These are phyloP conservation scores for Caradrina kadenii DNA, from an alignment of 2,888 invertebrate species.

Conservation along the genomic window DNA sequence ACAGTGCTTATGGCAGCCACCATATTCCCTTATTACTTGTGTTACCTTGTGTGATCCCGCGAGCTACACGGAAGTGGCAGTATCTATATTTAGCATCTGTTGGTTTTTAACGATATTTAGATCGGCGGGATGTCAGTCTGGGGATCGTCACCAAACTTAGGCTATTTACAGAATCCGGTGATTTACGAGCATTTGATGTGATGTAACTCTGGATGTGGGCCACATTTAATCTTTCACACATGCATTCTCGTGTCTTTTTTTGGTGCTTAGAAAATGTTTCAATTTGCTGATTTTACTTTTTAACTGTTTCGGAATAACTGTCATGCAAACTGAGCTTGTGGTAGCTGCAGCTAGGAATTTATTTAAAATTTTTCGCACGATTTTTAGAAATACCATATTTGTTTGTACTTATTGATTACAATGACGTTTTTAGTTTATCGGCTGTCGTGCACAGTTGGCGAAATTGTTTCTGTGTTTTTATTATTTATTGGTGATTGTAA, in stretches of 20 bases:
- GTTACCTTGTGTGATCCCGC: slow-evolving; percentile 14
- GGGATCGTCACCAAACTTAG: slow-evolving; percentile 54
- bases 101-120: slow-evolving; percentile 57
- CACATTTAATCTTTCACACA: slow-evolving; percentile 19
- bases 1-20: neutral
- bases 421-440: too few species aligned
- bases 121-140: slow-evolving; percentile 62
- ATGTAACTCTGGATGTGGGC: slow-evolving; percentile 25
- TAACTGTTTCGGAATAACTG: neutral
- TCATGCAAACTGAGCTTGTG: too few species aligned
- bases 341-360: too few species aligned
- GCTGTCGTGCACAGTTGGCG: too few species aligned
- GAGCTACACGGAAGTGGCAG: slow-evolving; percentile 32
- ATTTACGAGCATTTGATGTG: slow-evolving; percentile 29
- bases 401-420: too few species aligned
- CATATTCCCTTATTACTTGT: slow-evolving; percentile 1
- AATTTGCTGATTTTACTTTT: neutral
- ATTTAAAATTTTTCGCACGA: too few species aligned
- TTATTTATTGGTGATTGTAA: too few species aligned
- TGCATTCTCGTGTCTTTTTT: slow-evolving; percentile 3
- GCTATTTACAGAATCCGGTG: slow-evolving; percentile 53
- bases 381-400: too few species aligned
- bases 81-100: slow-evolving; percentile 38
- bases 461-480: too few species aligned
- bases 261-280: neutral